Percentiles rank a stretch among this genome's conserved stretches.
Evolutionary conservation across 2,113 vertebrate genomes (phyloP).

Genomic region (Trogon melanurus): DNA sequence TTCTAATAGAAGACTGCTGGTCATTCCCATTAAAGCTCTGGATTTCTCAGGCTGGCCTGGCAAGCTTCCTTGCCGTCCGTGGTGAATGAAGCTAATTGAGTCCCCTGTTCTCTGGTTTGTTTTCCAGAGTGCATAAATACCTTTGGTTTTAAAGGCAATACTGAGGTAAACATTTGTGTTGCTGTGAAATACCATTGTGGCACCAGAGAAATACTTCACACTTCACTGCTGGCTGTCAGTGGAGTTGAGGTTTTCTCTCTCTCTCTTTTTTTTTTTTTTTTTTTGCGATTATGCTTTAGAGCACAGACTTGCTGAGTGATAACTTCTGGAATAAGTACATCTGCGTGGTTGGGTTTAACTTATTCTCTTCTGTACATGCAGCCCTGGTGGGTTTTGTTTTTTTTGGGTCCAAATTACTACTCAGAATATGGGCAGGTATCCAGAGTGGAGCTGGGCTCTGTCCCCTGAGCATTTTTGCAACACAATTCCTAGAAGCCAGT

Average conservation of each 20-base stretch:
- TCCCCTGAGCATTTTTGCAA: neutral
- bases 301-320: neutral
- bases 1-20: neutral
- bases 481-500: neutral
- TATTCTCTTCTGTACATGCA: fast-evolving
- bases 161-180: constrained; percentile 6
- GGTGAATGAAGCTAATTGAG: neutral
- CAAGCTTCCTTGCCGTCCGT: neutral
- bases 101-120: neutral
- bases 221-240: neutral
- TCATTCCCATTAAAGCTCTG: neutral
- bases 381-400: neutral
- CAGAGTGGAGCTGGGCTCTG: neutral
- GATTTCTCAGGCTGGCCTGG: neutral
- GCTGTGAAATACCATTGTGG: constrained; percentile 11
- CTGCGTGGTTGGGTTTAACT: neutral
- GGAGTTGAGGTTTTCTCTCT: neutral
- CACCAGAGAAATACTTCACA: neutral
- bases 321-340: neutral
- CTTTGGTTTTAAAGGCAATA: constrained; percentile 15
- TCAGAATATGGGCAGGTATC: neutral
- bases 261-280: neutral
- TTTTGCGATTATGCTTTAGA: neutral
- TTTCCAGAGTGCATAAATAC: neutral
- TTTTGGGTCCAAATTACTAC: neutral